A percentile compares a stretch with the other conserved stretches of the same genome.
These are phyloP conservation scores for Clusia tigrina DNA, from an alignment of 2,888 invertebrate species.

Conservation along the genomic window DNA sequence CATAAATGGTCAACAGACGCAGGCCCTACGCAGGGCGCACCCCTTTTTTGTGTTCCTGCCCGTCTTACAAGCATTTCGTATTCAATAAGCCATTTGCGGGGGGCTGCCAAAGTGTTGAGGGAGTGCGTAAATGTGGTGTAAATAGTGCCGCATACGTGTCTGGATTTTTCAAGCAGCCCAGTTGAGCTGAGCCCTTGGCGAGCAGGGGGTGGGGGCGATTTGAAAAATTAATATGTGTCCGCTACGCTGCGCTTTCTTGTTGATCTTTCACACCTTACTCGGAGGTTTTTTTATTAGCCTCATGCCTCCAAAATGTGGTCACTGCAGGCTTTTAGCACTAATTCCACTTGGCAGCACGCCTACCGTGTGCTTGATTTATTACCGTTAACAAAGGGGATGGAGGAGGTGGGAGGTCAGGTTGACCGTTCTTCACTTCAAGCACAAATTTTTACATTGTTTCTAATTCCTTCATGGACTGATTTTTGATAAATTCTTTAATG, in stretches of 20 bases:
- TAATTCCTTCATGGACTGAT: no score
- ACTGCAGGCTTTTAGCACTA: background rate
- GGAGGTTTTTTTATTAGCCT: no score
- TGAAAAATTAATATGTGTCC: background rate
- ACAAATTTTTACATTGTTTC: no score
- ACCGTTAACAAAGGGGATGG: no score
- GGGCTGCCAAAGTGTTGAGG: background rate
- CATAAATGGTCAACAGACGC: background rate
- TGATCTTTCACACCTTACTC: no score
- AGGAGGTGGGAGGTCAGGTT: no score
- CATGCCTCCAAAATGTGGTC: slow-evolving; percentile 26
- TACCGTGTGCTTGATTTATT: slow-evolving; percentile 48
- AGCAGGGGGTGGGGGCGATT: slow-evolving; percentile 16
- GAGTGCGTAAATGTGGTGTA: slow-evolving; percentile 23
- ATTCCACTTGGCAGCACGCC: background rate
- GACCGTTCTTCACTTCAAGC: no score
- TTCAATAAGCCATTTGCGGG: slow-evolving; percentile 56
- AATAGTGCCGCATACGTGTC: slow-evolving; percentile 24
- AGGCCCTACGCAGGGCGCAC: background rate
- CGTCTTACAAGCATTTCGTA: slow-evolving; percentile 28
- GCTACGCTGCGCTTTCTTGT: slow-evolving; percentile 25
- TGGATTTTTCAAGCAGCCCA: slow-evolving; percentile 19
- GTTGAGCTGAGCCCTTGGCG: slow-evolving; percentile 21
- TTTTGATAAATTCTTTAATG: slow-evolving; percentile 54
- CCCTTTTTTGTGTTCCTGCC: background rate